phyloP scores from a whole-genome alignment of 2,888 invertebrate species.

The Agrotis exclamationis region DNA sequence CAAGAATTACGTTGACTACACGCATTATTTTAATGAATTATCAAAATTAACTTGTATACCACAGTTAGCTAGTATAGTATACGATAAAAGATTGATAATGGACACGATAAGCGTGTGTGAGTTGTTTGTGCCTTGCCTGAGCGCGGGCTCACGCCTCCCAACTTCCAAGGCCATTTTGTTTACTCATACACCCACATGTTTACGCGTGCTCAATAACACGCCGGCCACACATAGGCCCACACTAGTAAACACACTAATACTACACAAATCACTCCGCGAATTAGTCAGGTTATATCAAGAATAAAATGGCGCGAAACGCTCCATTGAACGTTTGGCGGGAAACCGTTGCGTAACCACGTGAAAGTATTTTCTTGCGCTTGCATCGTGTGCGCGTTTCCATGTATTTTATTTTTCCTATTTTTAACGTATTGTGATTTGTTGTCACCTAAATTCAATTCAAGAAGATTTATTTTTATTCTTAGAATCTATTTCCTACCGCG shows the following conservation, averaged over 20 bases:
- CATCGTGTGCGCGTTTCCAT: slow-evolving; percentile 22
- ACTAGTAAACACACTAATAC: slow-evolving; percentile 64
- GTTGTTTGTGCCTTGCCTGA: slow-evolving; percentile 78
- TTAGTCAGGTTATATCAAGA: slow-evolving; percentile 74
- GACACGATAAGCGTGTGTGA: slow-evolving; percentile 74
- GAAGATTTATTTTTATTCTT: slow-evolving; percentile 1
- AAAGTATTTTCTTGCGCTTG: slow-evolving; percentile 78
- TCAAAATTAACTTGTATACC: slow-evolving; percentile 61
- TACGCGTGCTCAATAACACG: slow-evolving; percentile 78
- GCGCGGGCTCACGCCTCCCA: slow-evolving; percentile 82
- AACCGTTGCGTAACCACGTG: slow-evolving; percentile 83
- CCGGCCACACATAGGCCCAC: slow-evolving; percentile 68
- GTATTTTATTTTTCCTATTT: slow-evolving; percentile 56
- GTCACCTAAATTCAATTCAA: slow-evolving; percentile 10
- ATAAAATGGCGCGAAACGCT: slow-evolving; percentile 88
- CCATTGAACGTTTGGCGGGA: slow-evolving; percentile 88
- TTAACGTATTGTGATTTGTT: slow-evolving; percentile 31
- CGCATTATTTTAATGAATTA: slow-evolving; percentile 64
- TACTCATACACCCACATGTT: slow-evolving; percentile 85
- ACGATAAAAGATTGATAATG: slow-evolving; percentile 82
- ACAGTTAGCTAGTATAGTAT: slow-evolving; percentile 71
- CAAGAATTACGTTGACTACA: slow-evolving; percentile 41
- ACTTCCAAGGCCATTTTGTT: slow-evolving; percentile 89
- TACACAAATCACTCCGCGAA: slow-evolving; percentile 71
- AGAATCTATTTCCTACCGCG: slow-evolving; percentile 4